Conservation (phyloP, 2,113 vertebrate species). For the Capreolus pygargus region DNA sequence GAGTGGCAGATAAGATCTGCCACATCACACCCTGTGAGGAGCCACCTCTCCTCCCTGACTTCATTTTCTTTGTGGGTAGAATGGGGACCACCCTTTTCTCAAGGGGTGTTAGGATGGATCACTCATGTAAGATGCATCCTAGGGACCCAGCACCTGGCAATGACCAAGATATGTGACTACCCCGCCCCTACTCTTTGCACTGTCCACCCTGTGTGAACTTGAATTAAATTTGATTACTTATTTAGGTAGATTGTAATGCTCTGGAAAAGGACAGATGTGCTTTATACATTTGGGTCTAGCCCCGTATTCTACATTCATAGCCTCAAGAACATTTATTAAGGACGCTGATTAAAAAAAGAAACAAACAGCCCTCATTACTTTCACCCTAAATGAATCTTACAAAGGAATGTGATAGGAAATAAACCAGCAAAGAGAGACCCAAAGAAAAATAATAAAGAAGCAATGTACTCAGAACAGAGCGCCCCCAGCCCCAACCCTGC, state of each 20-base stretch:
- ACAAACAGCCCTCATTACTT: background rate
- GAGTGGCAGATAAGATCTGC: background rate
- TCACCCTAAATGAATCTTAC: background rate
- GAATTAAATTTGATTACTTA: background rate
- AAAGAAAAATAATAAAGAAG: background rate
- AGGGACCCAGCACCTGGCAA: background rate
- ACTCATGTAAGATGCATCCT: background rate
- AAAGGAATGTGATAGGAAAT: background rate
- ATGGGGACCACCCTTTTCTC: background rate
- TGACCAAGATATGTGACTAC: accelerated
- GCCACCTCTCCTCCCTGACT: background rate
- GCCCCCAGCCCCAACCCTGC: background rate
- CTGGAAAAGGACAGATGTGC: background rate
- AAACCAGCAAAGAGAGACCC: background rate
- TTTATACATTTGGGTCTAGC: background rate
- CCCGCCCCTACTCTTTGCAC: no score
- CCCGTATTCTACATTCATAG: background rate
- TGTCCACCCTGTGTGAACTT: no score
- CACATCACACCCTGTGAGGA: background rate
- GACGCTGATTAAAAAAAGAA: background rate
- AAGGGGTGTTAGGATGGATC: background rate
- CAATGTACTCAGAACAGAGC: background rate
- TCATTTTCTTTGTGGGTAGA: background rate
- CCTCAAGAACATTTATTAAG: background rate
- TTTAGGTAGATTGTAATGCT: background rate